phyloP scores from a whole-genome alignment of 2,113 vertebrate species.

The Petrocephalus zakoni region DNA sequence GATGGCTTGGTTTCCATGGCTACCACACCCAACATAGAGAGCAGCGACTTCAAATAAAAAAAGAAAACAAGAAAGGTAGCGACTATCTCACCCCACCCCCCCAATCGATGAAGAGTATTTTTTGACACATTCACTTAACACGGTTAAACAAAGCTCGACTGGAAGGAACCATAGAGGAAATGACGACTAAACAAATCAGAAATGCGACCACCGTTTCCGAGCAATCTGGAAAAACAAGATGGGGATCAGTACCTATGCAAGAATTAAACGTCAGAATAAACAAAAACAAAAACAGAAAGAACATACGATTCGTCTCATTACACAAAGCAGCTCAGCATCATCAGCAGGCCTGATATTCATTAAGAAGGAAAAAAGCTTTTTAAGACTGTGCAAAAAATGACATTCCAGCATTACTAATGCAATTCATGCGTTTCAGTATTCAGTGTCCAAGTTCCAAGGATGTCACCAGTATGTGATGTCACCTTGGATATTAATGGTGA shows the following conservation, averaged over 20 bases:
- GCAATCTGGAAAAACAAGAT: neutral
- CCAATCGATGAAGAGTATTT: neutral
- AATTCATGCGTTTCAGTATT: neutral
- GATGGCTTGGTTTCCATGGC: slow-evolving; percentile 16
- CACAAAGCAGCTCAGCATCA: neutral
- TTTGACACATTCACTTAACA: neutral
- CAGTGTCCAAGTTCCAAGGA: neutral
- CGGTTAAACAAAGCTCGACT: neutral
- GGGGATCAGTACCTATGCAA: neutral
- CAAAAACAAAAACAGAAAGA: neutral
- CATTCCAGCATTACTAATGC: neutral
- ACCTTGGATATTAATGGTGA: neutral
- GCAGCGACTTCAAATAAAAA: slow-evolving; percentile 14
- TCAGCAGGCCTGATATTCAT: neutral
- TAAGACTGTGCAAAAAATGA: slow-evolving; percentile 2
- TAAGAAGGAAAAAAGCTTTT: neutral
- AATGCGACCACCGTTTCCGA: neutral
- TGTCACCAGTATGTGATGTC: neutral
- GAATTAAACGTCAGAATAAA: neutral
- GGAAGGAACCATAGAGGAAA: neutral
- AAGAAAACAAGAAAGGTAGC: neutral
- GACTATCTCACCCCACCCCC: neutral
- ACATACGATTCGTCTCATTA: neutral
- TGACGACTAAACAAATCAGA: neutral
- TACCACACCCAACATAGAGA: slow-evolving; percentile 20